phyloP scores from a whole-genome alignment of 1,140 invertebrate genomes.

The Nephotettix cincticeps region DNA sequence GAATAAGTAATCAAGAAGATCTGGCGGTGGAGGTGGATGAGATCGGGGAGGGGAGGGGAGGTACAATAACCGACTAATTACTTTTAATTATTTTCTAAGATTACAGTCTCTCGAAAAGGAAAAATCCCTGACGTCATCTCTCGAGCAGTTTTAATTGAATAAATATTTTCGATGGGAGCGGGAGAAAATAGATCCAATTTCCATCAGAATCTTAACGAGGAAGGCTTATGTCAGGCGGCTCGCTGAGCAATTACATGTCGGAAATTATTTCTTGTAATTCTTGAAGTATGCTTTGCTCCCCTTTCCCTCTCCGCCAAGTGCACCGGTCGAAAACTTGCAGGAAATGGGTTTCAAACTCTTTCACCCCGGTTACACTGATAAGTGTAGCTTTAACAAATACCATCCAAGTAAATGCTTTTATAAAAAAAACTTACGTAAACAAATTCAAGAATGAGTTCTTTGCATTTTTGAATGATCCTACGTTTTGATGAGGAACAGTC shows the following conservation, averaged over 20 bases:
- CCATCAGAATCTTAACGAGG: not conserved
- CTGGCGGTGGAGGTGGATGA: not conserved
- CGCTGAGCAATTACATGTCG: conserved; percentile 16
- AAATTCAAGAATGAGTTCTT: too few species aligned
- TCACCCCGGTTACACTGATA: too few species aligned
- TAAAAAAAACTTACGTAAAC: too few species aligned
- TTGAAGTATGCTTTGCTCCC: not conserved
- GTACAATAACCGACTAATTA: conserved; percentile 9
- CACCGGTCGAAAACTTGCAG: not conserved
- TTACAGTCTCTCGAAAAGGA: not conserved
- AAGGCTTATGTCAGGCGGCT: conserved; percentile 15
- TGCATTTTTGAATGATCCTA: too few species aligned
- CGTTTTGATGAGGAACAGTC: too few species aligned
- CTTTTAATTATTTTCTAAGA: conserved; percentile 13
- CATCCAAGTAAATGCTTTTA: too few species aligned
- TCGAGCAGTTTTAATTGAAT: not conserved
- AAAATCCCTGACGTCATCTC: conserved; percentile 4
- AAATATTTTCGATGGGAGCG: conserved; percentile 1
- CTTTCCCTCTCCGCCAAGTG: not conserved
- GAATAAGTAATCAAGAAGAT: conserved; percentile 3
- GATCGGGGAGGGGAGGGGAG: not conserved
- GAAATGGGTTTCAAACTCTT: too few species aligned
- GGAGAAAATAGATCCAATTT: conserved; percentile 20
- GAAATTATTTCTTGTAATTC: conserved; percentile 22
- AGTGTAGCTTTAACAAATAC: too few species aligned